Evolutionary conservation across 2,113 vertebrate species (phyloP).

Genomic region (Dendropsophus ebraccatus): DNA sequence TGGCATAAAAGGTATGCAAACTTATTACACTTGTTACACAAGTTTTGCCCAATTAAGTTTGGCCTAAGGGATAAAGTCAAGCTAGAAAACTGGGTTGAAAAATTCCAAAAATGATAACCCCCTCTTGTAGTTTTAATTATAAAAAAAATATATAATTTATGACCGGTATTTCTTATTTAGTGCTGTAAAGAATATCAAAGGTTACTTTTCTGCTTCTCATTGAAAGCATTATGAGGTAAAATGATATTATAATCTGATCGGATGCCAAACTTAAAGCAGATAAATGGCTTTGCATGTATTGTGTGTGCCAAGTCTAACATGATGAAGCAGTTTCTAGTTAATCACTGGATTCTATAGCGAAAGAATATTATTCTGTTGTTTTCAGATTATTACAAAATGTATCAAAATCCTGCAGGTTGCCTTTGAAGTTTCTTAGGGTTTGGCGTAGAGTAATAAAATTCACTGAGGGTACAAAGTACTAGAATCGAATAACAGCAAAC

Average conservation of each 20-base stretch:
- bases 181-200: constrained; percentile 16
- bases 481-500: background rate
- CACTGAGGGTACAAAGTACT: background rate
- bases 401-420: constrained; percentile 13
- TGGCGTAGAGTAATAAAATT: background rate
- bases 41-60: too few relatives aligned
- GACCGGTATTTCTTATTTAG: constrained; percentile 5
- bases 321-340: constrained; percentile 23
- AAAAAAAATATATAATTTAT: background rate
- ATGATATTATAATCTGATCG: constrained; percentile 22
- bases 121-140: background rate
- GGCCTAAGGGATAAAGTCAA: too few relatives aligned
- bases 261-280: background rate
- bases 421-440: background rate
- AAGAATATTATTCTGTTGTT: constrained; percentile 8
- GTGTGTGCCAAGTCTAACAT: constrained; percentile 18
- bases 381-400: constrained; percentile 4
- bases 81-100: too few relatives aligned
- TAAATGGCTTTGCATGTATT: constrained; percentile 16
- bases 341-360: constrained; percentile 6
- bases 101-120: too few relatives aligned
- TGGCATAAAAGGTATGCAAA: too few relatives aligned
- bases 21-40: too few relatives aligned
- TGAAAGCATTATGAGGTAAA: constrained; percentile 25
- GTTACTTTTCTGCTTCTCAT: constrained; percentile 34